These are phyloP conservation scores for Leucosticte australis DNA, from an alignment of 2,113 vertebrate genomes.

Conservation along the genomic window DNA sequence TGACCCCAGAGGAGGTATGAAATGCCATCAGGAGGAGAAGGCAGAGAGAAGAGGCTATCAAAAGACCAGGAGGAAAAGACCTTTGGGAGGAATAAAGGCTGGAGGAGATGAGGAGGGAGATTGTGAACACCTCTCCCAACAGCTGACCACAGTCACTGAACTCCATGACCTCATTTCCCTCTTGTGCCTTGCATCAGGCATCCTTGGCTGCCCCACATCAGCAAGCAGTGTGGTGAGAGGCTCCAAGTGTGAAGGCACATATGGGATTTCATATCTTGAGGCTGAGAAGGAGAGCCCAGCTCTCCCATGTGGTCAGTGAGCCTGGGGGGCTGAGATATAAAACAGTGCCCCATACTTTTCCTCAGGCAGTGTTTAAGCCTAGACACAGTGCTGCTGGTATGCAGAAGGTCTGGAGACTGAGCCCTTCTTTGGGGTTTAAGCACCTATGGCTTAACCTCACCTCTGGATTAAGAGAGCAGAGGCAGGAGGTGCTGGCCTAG, in stretches of 20 bases:
- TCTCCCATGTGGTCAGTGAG: neutral
- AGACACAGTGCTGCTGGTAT: neutral
- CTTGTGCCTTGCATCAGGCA: neutral
- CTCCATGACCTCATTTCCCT: neutral
- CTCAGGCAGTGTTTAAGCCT: neutral
- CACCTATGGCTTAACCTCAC: neutral
- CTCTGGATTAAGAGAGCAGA: neutral
- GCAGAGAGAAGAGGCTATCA: neutral
- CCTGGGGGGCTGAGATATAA: neutral
- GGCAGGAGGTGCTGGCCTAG: neutral
- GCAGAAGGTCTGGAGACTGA: neutral
- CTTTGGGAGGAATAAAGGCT: neutral
- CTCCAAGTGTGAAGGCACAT: neutral
- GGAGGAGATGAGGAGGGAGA: neutral
- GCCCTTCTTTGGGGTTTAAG: neutral
- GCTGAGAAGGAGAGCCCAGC: neutral
- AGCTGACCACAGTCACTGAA: neutral
- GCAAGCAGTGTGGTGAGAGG: accelerated
- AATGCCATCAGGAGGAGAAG: neutral
- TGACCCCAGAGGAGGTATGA: neutral
- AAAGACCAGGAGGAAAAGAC: neutral
- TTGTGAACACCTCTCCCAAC: neutral
- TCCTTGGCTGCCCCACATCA: neutral
- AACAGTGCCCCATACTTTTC: neutral
- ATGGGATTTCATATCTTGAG: neutral